Base-by-base conservation (phyloP, 2,113 vertebrate species). In the Nematolebias whitei region DNA sequence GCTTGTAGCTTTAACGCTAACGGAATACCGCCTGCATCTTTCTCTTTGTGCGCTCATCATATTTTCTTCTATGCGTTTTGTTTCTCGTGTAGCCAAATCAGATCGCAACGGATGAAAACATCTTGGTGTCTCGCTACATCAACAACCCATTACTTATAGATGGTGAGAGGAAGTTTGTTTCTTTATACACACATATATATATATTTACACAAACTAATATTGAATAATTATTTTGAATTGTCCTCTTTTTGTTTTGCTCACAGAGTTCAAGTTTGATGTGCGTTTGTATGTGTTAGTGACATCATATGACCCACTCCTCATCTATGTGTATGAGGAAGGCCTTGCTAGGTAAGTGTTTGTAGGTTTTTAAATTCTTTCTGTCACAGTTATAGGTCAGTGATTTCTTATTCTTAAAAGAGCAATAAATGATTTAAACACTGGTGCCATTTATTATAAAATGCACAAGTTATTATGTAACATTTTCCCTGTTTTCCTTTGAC, bases 321-420 rank as follows among this genome's bases (percentile, higher is more conserved):
- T 98, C 79, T 99, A 99, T 63, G 93, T 99, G 60, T 99, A 99
- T 9, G 98, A 99, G 86, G 98, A 99, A 85, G 98, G 98, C 55
- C 74, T 99, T 44, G 95, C 96, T 23, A 95, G 98, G 98, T 99
- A 89, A 91, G 91, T 29, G 3, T 13, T 7, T 35, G 6, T 19
- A 29, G 43, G 23, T 52, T 39, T 20, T 14, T 24, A 32, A 47
- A 48, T 4, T 20, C 35, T 16, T 49, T 8, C 11, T 48, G n/a
- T 15, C 12, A 2, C 35, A 4, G 1, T 48, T 45, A 20, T 11
- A 14, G 1, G 24, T 41, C 39, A n/a, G 2, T 23, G 54, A 23
- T 56, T 5, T 8, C 40, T n/a, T 57, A 10, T 14, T 32, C 16
- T 29, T 10, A 18, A 7, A 7, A 20, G 24, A n/a, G 38, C 2